These are phyloP conservation scores for Slavum lentiscoides DNA, from an alignment of 2,888 invertebrate genomes.

Conservation along the genomic window DNA sequence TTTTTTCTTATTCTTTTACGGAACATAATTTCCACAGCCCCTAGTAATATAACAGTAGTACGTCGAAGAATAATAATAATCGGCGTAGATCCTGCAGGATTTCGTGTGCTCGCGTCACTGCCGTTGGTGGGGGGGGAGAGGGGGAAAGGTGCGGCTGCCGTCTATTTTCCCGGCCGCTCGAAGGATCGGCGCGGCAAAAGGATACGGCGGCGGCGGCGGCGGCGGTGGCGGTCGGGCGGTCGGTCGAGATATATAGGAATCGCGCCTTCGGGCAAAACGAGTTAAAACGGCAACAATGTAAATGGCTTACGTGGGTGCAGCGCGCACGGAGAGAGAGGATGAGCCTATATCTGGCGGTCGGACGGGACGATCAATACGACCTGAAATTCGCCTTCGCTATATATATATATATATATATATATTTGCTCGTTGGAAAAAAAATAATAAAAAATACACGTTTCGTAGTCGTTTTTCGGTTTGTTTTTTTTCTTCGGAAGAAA, in stretches of 20 bases:
- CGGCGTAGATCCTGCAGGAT: no score
- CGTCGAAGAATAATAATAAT: no score
- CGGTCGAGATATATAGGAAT: neutral
- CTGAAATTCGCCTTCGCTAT: conserved; percentile 34
- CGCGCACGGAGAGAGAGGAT: conserved; percentile 35
- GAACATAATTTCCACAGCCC: no score
- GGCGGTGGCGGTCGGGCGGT: neutral
- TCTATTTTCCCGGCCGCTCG: no score
- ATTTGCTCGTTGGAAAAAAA: neutral
- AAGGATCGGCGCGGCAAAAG: no score
- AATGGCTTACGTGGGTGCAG: conserved; percentile 53
- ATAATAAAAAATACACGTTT: neutral
- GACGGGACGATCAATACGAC: conserved; percentile 51
- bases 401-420: no score
- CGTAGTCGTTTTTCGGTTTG: neutral
- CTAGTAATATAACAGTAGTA: no score
- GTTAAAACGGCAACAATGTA: conserved; percentile 52
- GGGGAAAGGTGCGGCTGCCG: no score
- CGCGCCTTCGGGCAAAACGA: conserved; percentile 39
- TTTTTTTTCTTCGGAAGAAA: no score
- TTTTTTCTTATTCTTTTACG: no score
- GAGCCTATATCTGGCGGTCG: conserved; percentile 48
- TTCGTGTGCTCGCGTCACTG: no score
- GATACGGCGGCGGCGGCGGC: neutral
- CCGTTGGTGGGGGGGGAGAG: no score